phyloP scores from a whole-genome alignment of 2,113 vertebrate genomes.

The Dunckerocampus dactyliophorus region DNA sequence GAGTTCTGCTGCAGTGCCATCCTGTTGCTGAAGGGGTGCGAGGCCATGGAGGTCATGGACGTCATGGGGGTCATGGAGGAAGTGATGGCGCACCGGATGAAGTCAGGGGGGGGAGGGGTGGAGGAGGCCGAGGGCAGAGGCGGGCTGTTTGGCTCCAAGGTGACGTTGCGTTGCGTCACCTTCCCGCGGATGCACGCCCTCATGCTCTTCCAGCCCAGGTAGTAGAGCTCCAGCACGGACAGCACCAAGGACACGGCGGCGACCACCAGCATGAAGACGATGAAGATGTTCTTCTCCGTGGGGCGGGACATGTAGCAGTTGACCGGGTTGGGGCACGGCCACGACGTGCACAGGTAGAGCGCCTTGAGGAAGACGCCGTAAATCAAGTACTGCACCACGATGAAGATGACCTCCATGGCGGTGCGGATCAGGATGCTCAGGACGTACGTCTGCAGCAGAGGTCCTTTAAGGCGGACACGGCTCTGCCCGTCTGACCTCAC shows the following conservation, averaged over 20 bases:
- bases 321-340: constrained; percentile 88
- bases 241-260: constrained; percentile 86
- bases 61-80: constrained; percentile 46
- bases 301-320: constrained; percentile 96
- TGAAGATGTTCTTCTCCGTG: constrained; percentile 97
- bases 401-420: constrained; percentile 89
- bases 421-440: constrained; percentile 91
- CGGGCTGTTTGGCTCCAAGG: constrained; percentile 55
- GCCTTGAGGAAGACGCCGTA: constrained; percentile 90
- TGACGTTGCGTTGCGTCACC: constrained; percentile 27
- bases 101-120: constrained; percentile 88
- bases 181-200: constrained; percentile 49
- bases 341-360: constrained; percentile 81
- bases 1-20: constrained; percentile 90
- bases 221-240: constrained; percentile 87
- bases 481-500: constrained; percentile 66
- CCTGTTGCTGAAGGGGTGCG: constrained; percentile 82
- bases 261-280: constrained; percentile 94
- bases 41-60: constrained; percentile 64
- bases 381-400: constrained; percentile 87
- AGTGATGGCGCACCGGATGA: constrained; percentile 76
- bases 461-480: constrained; percentile 79
- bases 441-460: constrained; percentile 86
- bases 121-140: constrained; percentile 62
- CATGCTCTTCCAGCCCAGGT: constrained; percentile 86